Conservation (phyloP, 2,113 vertebrate genomes). For the Polyodon spathula region DNA sequence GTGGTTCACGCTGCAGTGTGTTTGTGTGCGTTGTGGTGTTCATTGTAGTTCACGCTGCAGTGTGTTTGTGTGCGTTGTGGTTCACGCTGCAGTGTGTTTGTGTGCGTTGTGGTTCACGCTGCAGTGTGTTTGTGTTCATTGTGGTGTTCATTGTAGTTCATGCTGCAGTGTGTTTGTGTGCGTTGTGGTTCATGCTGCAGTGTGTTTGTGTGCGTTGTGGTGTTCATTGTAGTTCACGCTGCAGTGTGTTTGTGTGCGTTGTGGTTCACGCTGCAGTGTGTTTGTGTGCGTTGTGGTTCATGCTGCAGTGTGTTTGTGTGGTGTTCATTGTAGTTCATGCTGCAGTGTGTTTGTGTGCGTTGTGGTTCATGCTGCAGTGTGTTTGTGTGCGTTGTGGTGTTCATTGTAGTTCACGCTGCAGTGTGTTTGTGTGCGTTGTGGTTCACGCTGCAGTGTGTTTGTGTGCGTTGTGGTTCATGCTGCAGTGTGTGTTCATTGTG, state of each 20-base stretch:
- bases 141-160: too few species aligned
- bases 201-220: too few species aligned
- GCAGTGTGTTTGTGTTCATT: not conserved
- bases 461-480: too few species aligned
- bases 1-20: not conserved
- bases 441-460: not conserved
- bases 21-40: constrained; percentile 6
- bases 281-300: too few species aligned
- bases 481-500: too few species aligned
- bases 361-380: not conserved
- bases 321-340: not conserved
- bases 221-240: too few species aligned
- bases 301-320: not conserved
- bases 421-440: not conserved
- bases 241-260: too few species aligned
- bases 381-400: constrained; percentile 9
- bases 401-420: not conserved
- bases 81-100: not conserved
- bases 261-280: too few species aligned
- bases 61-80: not conserved
- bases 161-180: too few species aligned
- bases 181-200: too few species aligned
- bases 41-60: not conserved
- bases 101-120: not conserved
- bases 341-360: not conserved